A percentile compares a stretch with the other conserved stretches of the same genome.
These are phyloP conservation scores for Peromyscus nudipes DNA, from an alignment of 2,797 vertebrate species.

Conservation along the genomic window DNA sequence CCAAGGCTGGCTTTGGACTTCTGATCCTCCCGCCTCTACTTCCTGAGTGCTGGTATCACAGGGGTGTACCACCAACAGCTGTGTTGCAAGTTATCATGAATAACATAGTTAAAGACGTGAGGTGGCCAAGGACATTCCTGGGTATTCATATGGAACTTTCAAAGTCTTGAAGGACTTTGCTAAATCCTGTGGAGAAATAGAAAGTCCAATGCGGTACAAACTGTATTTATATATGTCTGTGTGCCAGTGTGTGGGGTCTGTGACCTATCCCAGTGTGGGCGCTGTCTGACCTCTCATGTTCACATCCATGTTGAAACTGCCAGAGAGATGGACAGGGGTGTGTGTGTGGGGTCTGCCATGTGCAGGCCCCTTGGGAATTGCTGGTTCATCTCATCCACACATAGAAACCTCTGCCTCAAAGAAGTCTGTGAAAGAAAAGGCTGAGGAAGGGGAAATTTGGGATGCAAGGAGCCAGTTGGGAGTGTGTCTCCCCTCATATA, in stretches of 20 bases:
- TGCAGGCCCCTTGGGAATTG: neutral
- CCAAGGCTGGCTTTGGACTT: neutral
- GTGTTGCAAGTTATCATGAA: constrained; percentile 3
- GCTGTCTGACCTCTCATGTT: neutral
- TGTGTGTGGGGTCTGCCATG: neutral
- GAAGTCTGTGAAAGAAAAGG: constrained; percentile 37
- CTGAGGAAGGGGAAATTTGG: neutral
- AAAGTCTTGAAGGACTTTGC: constrained; percentile 45
- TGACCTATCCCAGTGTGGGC: neutral
- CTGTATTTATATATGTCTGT: constrained; percentile 76
- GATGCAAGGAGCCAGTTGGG: constrained; percentile 67
- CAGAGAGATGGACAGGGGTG: neutral
- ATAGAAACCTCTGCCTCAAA: constrained; percentile 41
- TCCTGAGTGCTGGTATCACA: neutral
- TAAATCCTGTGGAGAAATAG: constrained; percentile 57
- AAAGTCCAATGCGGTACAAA: constrained; percentile 76
- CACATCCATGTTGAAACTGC: constrained; percentile 32
- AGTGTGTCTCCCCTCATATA: constrained; percentile 1
- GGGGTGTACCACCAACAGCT: neutral
- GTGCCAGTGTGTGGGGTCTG: neutral
- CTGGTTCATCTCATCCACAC: constrained; percentile 8
- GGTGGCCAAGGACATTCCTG: neutral
- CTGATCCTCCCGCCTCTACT: neutral
- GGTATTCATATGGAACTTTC: neutral
- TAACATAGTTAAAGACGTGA: neutral